Conservation (phyloP, 2,888 invertebrate species). For the Rutpela maculata region DNA sequence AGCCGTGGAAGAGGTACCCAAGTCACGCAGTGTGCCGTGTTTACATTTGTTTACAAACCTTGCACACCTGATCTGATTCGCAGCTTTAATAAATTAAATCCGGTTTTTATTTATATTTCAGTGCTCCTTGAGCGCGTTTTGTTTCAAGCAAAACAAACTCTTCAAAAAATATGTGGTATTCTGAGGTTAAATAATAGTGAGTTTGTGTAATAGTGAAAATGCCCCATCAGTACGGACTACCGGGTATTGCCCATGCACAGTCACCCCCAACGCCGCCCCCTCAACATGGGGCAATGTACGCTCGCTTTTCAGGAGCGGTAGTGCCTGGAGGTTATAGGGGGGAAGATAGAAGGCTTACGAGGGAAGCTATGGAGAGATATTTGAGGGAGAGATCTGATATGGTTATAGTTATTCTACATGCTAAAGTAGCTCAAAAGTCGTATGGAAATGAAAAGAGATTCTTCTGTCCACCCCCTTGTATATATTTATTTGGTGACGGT, state of each 20-base stretch:
- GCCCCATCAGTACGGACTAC: constrained; percentile 89
- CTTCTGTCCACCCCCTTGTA: constrained; percentile 99
- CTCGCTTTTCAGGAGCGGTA: constrained; percentile 80
- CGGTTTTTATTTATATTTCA: constrained; percentile 8
- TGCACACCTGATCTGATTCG: constrained; percentile 10
- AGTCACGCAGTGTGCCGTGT: constrained; percentile 52
- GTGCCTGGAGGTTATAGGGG: constrained; percentile 81
- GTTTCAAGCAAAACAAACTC: constrained; percentile 19
- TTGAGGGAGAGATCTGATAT: constrained; percentile 95
- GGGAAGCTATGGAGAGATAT: constrained; percentile 98
- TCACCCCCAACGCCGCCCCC: constrained; percentile 86
- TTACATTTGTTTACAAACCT: constrained; percentile 53
- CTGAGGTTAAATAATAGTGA: constrained; percentile 39
- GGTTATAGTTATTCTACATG: constrained; percentile 97
- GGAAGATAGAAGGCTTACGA: constrained; percentile 88
- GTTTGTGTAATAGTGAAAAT: constrained; percentile 74
- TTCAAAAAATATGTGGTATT: constrained; percentile 23
- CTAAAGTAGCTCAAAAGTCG: constrained; percentile 99
- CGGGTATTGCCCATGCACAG: constrained; percentile 84
- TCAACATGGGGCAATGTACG: constrained; percentile 79
- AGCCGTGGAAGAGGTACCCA: constrained; percentile 59
- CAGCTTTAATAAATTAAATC: background rate
- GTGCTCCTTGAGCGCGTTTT: background rate
- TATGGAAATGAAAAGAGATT: constrained; percentile 99
- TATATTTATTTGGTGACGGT: constrained; percentile 98